Evolutionary conservation across 2,888 invertebrate genomes (phyloP).

Genomic region (Lasiommata megera): DNA sequence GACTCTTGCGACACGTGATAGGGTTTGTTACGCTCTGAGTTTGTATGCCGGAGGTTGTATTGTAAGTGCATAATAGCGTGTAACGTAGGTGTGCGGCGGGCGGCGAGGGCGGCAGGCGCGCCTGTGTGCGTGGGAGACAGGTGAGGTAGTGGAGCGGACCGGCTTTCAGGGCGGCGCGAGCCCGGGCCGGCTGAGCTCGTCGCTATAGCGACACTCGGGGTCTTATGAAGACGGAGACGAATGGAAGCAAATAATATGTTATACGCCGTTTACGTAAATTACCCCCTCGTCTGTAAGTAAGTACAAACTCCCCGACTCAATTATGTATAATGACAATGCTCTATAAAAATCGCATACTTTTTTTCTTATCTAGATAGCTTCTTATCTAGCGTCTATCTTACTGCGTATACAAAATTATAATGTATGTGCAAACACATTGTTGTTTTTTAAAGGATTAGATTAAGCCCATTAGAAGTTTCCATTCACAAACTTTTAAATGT

Average conservation of each 20-base stretch:
- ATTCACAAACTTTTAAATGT: no score
- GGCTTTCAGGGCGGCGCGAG: slow-evolving; percentile 49
- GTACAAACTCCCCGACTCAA: neutral
- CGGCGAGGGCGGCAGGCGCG: slow-evolving; percentile 40
- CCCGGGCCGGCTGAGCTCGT: slow-evolving; percentile 56
- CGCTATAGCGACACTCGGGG: slow-evolving; percentile 62
- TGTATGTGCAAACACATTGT: neutral
- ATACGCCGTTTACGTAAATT: slow-evolving; percentile 9
- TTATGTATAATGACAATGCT: neutral
- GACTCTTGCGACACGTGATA: slow-evolving; percentile 44
- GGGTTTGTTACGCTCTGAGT: slow-evolving; percentile 42
- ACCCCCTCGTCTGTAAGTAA: neutral
- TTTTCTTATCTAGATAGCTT: neutral
- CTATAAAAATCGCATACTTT: neutral
- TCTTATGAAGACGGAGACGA: slow-evolving; percentile 53
- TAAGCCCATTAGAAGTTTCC: no score
- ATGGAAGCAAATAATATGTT: slow-evolving; percentile 41
- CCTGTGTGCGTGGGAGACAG: slow-evolving; percentile 56
- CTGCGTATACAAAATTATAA: neutral
- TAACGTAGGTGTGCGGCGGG: slow-evolving; percentile 44
- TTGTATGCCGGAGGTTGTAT: slow-evolving; percentile 47
- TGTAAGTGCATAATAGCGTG: slow-evolving; percentile 54
- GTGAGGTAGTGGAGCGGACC: slow-evolving; percentile 57
- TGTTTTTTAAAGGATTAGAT: neutral
- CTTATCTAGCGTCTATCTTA: no score